Evolutionary conservation across 1,140 invertebrate species (phyloP).

Genomic region (Chrysomallon squamiferum): DNA sequence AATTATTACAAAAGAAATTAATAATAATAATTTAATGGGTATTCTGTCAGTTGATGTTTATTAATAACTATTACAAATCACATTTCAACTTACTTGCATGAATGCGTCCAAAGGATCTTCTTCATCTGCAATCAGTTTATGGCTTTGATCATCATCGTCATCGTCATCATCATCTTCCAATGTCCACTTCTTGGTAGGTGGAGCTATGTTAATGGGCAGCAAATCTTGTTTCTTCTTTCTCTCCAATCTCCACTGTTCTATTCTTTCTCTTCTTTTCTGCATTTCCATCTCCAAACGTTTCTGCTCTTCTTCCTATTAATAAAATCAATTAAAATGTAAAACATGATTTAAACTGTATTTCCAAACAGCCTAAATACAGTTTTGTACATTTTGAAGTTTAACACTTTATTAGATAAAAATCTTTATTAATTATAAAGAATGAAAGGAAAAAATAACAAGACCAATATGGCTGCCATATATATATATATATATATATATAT

Average conservation of each 20-base stretch:
- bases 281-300: conserved; percentile 88
- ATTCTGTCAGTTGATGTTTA: too few species aligned
- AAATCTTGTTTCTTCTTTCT: conserved; percentile 71
- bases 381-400: too few species aligned
- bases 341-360: too few species aligned
- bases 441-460: too few species aligned
- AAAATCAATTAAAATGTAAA: not conserved
- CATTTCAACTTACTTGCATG: conserved; percentile 78
- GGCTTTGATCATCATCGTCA: conserved; percentile 49
- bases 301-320: conserved; percentile 71
- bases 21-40: too few species aligned
- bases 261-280: conserved; percentile 92
- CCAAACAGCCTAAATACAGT: too few species aligned
- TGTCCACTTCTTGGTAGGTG: conserved; percentile 79
- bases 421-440: too few species aligned
- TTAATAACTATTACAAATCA: too few species aligned
- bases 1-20: too few species aligned
- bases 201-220: conserved; percentile 48
- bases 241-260: conserved; percentile 90
- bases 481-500: too few species aligned
- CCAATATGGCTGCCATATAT: too few species aligned
- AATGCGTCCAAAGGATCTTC: conserved; percentile 96
- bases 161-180: conserved; percentile 69
- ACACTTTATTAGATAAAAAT: too few species aligned
- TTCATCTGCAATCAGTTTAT: conserved; percentile 70